phyloP scores from a whole-genome alignment of 2,888 invertebrate species.

The Abrostola triplasia region DNA sequence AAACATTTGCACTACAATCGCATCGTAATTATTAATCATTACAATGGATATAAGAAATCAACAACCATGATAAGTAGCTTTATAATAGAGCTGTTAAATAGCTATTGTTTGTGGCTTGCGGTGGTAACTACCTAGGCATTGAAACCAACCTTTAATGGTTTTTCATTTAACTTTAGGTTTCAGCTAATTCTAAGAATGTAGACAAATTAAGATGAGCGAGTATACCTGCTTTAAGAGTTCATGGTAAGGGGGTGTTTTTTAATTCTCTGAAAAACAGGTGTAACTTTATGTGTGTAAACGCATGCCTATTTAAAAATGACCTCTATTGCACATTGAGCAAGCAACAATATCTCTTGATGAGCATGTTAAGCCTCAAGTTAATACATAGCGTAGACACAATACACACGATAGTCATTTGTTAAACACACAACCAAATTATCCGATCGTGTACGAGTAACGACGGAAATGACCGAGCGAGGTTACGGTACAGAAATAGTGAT shows the following conservation, averaged over 20 bases:
- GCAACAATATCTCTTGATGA: no score
- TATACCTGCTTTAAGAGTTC: no score
- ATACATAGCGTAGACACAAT: not conserved
- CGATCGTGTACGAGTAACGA: slow-evolving; percentile 1
- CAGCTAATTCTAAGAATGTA: no score
- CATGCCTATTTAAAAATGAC: no score
- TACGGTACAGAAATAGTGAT: not conserved
- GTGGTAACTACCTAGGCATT: not conserved
- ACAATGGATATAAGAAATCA: slow-evolving; percentile 1
- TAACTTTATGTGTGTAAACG: no score
- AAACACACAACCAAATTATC: not conserved
- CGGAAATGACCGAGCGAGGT: slow-evolving; percentile 14
- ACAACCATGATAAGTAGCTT: not conserved
- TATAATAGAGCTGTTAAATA: slow-evolving; percentile 26
- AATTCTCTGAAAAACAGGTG: no score
- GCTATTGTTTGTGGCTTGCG: slow-evolving; percentile 28
- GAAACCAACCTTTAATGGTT: slow-evolving; percentile 16
- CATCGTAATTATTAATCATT: slow-evolving; percentile 1
- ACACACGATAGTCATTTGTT: not conserved
- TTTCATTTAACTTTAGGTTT: slow-evolving; percentile 6
- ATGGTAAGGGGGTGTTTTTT: no score
- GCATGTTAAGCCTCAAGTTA: no score
- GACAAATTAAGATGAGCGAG: no score
- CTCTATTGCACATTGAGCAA: no score
- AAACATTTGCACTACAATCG: not conserved